Evolutionary conservation across 2,888 invertebrate species (phyloP), one percentile per base, ranked within the genome.

Genomic region (Pocota personata): DNA sequence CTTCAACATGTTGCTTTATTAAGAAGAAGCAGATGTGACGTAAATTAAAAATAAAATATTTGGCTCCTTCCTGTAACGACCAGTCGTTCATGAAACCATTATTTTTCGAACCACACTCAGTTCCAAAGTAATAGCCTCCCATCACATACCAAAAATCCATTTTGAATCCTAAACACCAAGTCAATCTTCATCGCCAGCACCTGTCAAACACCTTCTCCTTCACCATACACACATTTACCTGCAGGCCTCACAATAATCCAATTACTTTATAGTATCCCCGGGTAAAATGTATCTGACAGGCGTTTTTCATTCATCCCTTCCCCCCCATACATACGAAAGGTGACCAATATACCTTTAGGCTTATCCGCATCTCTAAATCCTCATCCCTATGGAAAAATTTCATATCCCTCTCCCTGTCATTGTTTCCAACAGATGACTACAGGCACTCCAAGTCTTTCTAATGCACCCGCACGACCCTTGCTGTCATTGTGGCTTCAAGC

Each of bases 241-340:
- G 12, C 3, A 32, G 60, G 77, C 62, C 77, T 55, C 60, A 86
- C 71, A 62, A 67, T 86, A 86, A 86, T 86, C 86, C 86, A 86
- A 86, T 86, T 86, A 82, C 86, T 86, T 77, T 82, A 77, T 82
- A 72, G 60, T 55, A 67, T 52, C 76, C 66, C 48, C 55, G 30
- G 43, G 72, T 76, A 77, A 77, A 86, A 76, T 86, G 86, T 82
- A 82, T 77, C 77, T 86, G 86, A 86, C 86, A 86, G 77, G 84
- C 80, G 64, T 64, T 75, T 80, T 76, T 80, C 64, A 62, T 78
- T 66, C 43, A 16, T 46, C 24, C 43, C 21, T 4, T 10, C 21
- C 3, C 35, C 7, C 2, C 32, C 35, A 6, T 7, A 6, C 46
- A 19, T 21, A 19, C 46, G 21, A 82, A 71, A 84, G 80, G 80